These are phyloP conservation scores for Poecilia picta DNA, from an alignment of 2,797 vertebrate species.

Conservation along the genomic window DNA sequence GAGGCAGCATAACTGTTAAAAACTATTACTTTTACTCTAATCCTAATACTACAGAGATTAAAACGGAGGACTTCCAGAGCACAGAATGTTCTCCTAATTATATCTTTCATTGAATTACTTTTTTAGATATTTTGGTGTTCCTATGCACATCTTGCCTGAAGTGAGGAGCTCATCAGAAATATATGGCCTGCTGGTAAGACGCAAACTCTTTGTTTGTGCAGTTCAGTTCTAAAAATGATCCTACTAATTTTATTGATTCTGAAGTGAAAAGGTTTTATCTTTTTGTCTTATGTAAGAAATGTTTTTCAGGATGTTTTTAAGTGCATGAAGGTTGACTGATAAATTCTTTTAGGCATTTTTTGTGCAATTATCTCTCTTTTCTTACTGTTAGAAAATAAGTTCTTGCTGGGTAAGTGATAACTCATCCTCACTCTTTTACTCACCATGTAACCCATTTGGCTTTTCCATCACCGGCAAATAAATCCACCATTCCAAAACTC, in stretches of 20 bases:
- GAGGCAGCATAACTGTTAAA: background rate
- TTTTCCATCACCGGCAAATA: slow-evolving; percentile 29
- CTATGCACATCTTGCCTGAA: slow-evolving; percentile 93
- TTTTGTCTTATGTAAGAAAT: slow-evolving; percentile 7
- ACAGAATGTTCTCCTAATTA: background rate
- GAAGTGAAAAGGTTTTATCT: background rate
- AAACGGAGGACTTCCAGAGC: background rate
- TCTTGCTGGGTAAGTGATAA: slow-evolving; percentile 94
- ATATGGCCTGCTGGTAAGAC: slow-evolving; percentile 93
- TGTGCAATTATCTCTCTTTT: slow-evolving; percentile 82
- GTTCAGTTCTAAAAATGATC: background rate
- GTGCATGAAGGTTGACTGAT: slow-evolving; percentile 55
- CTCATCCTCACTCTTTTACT: slow-evolving; percentile 44
- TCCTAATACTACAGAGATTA: background rate
- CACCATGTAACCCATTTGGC: slow-evolving; percentile 29
- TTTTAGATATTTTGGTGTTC: slow-evolving; percentile 94
- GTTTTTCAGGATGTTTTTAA: slow-evolving; percentile 30
- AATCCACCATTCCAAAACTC: slow-evolving; percentile 32
- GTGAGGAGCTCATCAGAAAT: slow-evolving; percentile 98
- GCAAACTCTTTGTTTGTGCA: background rate
- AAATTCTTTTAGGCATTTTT: slow-evolving; percentile 68
- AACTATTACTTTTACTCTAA: background rate
- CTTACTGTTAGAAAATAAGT: slow-evolving; percentile 96
- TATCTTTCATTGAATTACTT: background rate
- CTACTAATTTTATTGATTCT: background rate